phyloP scores from a whole-genome alignment of 2,113 vertebrate species.

The Loxodonta africana region DNA sequence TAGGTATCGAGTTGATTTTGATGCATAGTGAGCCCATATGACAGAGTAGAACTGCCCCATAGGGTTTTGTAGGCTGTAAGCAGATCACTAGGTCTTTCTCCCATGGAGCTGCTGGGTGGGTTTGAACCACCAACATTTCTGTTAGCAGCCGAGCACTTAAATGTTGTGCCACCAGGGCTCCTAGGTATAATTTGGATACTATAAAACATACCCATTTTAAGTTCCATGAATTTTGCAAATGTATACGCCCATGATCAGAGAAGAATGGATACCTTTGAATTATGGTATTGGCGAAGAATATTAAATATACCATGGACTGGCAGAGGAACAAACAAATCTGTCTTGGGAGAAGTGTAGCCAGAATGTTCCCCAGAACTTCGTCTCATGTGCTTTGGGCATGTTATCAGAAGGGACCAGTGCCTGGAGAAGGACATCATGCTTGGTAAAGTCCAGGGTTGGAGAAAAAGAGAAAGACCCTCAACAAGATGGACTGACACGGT shows the following conservation, averaged over 20 bases:
- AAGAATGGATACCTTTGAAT: too few species aligned
- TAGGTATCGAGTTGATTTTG: background rate
- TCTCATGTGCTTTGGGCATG: too few species aligned
- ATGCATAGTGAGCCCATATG: background rate
- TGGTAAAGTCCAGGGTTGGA: too few species aligned
- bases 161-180: background rate
- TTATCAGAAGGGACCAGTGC: too few species aligned
- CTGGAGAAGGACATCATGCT: too few species aligned
- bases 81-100: background rate
- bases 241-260: background rate
- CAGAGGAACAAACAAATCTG: too few species aligned
- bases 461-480: too few species aligned
- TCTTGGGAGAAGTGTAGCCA: too few species aligned
- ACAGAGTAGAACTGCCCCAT: background rate
- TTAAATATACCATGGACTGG: too few species aligned
- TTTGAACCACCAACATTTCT: background rate
- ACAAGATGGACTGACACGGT: too few species aligned
- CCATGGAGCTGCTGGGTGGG: background rate
- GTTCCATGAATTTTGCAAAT: background rate
- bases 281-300: too few species aligned
- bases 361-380: too few species aligned
- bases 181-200: background rate
- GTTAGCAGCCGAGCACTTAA: background rate
- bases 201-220: conserved; percentile 16
- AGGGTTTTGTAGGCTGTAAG: background rate